phyloP scores from a whole-genome alignment of 2,888 invertebrate genomes.

The Cantharis flavilabris region DNA sequence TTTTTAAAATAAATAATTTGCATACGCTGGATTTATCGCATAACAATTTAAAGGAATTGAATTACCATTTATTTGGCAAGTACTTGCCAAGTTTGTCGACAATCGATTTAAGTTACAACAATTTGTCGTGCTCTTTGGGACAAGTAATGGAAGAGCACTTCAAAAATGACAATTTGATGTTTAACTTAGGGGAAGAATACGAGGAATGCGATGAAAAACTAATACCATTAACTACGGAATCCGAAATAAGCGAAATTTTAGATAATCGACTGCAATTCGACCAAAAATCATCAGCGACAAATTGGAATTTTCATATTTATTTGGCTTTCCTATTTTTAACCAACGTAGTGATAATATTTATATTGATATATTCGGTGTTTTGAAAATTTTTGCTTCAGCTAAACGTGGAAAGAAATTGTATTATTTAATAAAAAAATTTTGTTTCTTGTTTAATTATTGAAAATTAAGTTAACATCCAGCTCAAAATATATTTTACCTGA shows the following conservation, averaged over 20 bases:
- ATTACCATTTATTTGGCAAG: slow-evolving; percentile 46
- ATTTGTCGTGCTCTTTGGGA: slow-evolving; percentile 47
- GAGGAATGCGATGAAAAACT: slow-evolving; percentile 37
- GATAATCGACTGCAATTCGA: background rate
- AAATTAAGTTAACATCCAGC: too few species aligned
- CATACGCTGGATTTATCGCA: slow-evolving; percentile 49
- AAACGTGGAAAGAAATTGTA: too few species aligned
- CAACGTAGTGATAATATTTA: background rate
- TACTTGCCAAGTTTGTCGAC: slow-evolving; percentile 47
- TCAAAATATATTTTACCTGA: too few species aligned
- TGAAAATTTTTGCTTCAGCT: too few species aligned
- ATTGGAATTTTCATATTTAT: too few species aligned
- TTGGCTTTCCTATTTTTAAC: background rate
- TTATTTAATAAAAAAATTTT: too few species aligned
- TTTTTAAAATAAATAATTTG: slow-evolving; percentile 46
- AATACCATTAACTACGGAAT: background rate
- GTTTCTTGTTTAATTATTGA: too few species aligned
- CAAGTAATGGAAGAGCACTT: slow-evolving; percentile 47
- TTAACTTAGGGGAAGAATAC: slow-evolving; percentile 36
- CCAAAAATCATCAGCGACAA: background rate
- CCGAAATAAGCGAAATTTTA: background rate
- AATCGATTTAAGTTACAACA: slow-evolving; percentile 45
- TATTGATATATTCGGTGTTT: too few species aligned
- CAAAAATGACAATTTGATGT: slow-evolving; percentile 46
- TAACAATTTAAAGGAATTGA: slow-evolving; percentile 47